Evolutionary conservation across 2,797 vertebrate genomes (phyloP), one percentile per base, ranked within the genome.

Genomic region (Anguilla anguilla): DNA sequence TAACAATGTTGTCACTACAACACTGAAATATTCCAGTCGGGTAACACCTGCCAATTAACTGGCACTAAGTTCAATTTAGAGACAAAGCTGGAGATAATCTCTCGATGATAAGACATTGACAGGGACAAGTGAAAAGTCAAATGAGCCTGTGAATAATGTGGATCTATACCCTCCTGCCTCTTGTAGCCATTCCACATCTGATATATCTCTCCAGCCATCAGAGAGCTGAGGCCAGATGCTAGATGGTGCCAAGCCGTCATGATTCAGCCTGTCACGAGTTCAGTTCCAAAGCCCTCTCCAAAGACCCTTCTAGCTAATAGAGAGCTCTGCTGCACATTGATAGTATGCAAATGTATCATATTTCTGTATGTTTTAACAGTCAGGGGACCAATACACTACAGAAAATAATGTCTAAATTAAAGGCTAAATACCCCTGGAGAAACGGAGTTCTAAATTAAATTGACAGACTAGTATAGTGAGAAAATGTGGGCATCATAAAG

Each of bases 41-140:
- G 79, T 82, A 82, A 82, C 43, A 82, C 46, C 79, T 82, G 46
- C 43, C 46, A 82, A 82, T 82, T 82, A 82, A 51, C 79, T 51
- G 25, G 43, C 79, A n/a, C 79, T 51, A 82, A 82, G 46, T 82
- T 51, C 7, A 2, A 51, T 25, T 82, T 51, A 82, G 72, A 25
- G 35, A 43, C 72, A 39, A 6, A 43, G 35, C 79, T 82, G 46
- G 79, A 82, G 79, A 51, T 51, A 82, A 82, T 82, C 79, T 82
- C 46, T 49, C 46, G 79, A 82, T 51, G 79, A 51, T 51, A 82
- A 82, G 79, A 82, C 46, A 49, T 13, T 51, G 79, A 82, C 79
- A 49, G 79, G 79, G 22, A n/a, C 43, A 82, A 51, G 79, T 25
- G 46, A 82, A n/a, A 82, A 82, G 46, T 25, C 22, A 51, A 82